These are phyloP conservation scores for Eilema caniola DNA, from an alignment of 2,888 invertebrate genomes.

Conservation along the genomic window DNA sequence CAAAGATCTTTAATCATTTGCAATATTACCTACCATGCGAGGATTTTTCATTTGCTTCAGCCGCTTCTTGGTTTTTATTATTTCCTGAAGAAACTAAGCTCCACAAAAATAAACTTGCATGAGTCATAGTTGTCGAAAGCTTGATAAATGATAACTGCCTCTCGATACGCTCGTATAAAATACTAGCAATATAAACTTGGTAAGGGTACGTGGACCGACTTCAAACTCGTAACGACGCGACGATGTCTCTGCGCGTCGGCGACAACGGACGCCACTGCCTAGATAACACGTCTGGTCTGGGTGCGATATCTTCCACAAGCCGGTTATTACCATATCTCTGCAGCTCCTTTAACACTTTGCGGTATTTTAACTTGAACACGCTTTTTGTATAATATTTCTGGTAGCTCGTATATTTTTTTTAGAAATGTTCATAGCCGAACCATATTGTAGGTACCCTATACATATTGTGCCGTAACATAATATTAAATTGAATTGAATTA, in stretches of 20 bases:
- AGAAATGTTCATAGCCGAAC: neutral
- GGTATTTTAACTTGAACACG: slow-evolving; percentile 35
- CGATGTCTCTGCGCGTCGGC: slow-evolving; percentile 55
- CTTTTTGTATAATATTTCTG: slow-evolving; percentile 12
- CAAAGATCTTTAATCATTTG: slow-evolving; percentile 12
- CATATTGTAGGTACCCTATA: too few species aligned
- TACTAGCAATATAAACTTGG: slow-evolving; percentile 19
- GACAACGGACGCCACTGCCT: slow-evolving; percentile 47
- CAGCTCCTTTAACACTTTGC: slow-evolving; percentile 31
- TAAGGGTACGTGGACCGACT: slow-evolving; percentile 38
- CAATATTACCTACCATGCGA: neutral
- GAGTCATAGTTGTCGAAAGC: neutral
- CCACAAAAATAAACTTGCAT: neutral
- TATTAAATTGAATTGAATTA: too few species aligned
- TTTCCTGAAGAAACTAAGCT: neutral
- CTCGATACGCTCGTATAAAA: slow-evolving; percentile 18
- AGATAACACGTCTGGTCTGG: slow-evolving; percentile 59
- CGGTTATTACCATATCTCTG: slow-evolving; percentile 64
- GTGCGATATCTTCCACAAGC: slow-evolving; percentile 57
- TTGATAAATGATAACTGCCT: neutral
- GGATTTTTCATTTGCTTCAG: neutral
- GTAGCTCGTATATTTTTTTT: neutral
- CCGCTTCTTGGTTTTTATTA: slow-evolving; percentile 3
- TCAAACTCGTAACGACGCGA: slow-evolving; percentile 51
- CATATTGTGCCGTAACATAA: too few species aligned